phyloP scores from a whole-genome alignment of 2,888 invertebrate species.

The Mycalesis mineus region DNA sequence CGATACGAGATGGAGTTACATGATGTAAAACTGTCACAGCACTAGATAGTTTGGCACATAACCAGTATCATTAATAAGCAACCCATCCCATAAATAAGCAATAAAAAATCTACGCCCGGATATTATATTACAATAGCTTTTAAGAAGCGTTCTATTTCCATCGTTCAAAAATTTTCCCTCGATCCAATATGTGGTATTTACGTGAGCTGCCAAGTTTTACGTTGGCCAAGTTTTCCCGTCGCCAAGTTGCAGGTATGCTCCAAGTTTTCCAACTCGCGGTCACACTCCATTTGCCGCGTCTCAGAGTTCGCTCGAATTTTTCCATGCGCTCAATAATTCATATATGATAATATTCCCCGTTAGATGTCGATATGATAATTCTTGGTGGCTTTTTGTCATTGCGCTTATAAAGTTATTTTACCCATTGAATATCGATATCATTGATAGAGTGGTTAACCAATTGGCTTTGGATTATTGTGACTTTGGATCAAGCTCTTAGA shows the following conservation, averaged over 20 bases:
- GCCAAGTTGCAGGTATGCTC: not conserved
- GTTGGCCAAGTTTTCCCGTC: not conserved
- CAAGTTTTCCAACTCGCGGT: slow-evolving; percentile 2
- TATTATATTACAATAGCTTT: no score
- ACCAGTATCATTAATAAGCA: no score
- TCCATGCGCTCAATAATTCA: slow-evolving; percentile 47
- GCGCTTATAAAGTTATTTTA: no score
- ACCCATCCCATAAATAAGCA: no score
- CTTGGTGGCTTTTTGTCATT: not conserved
- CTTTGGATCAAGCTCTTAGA: no score
- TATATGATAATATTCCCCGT: slow-evolving; percentile 39
- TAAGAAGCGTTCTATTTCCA: not conserved
- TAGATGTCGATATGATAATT: not conserved
- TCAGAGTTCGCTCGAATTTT: slow-evolving; percentile 41
- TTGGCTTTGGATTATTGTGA: no score
- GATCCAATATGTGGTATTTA: not conserved
- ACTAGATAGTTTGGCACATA: no score
- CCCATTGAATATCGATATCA: no score
- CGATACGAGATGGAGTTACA: no score
- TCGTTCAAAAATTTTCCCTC: not conserved
- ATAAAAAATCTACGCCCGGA: no score
- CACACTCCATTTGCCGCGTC: slow-evolving; percentile 29
- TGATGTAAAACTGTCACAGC: no score
- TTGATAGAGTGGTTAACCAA: no score
- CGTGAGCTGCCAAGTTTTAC: not conserved